phyloP scores from a whole-genome alignment of 2,888 invertebrate genomes.

The Agrilus cyanescens region DNA sequence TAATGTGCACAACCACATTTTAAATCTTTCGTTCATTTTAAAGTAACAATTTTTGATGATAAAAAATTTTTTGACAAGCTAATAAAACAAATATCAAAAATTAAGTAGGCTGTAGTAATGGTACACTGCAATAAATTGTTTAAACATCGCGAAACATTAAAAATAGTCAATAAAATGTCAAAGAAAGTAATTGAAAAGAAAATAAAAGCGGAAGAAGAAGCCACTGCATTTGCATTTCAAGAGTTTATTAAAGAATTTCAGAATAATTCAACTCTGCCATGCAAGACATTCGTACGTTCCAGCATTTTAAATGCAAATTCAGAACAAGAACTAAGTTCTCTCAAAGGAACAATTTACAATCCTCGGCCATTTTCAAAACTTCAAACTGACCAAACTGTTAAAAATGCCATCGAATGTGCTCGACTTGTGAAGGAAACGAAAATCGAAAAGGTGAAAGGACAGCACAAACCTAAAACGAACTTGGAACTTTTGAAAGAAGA shows the following conservation, averaged over 20 bases:
- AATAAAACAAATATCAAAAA: background rate
- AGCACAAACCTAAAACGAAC: conserved; percentile 89
- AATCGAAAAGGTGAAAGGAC: conserved; percentile 47
- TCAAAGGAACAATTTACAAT: conserved; percentile 79
- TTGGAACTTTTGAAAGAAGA: conserved; percentile 96
- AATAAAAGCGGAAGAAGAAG: conserved; percentile 73
- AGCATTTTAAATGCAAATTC: conserved; percentile 88
- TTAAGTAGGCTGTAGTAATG: background rate
- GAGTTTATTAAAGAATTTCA: conserved; percentile 95
- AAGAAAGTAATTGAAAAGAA: conserved; percentile 71
- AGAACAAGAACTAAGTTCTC: conserved; percentile 67
- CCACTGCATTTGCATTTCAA: conserved; percentile 81
- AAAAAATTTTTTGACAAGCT: background rate
- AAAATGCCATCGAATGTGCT: conserved; percentile 55
- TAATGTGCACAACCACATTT: no score
- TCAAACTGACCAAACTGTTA: conserved; percentile 42
- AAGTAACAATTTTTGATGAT: no score
- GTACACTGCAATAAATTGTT: background rate
- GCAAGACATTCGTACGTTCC: conserved; percentile 63
- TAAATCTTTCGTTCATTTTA: no score
- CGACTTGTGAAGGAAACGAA: conserved; percentile 48
- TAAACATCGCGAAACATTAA: background rate
- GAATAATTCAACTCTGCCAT: conserved; percentile 43
- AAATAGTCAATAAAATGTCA: conserved; percentile 29
- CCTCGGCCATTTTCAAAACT: conserved; percentile 62